Evolutionary conservation across 92 coral and sea anemone genomes (phyloP).

Genomic region (Ricordea florida): DNA sequence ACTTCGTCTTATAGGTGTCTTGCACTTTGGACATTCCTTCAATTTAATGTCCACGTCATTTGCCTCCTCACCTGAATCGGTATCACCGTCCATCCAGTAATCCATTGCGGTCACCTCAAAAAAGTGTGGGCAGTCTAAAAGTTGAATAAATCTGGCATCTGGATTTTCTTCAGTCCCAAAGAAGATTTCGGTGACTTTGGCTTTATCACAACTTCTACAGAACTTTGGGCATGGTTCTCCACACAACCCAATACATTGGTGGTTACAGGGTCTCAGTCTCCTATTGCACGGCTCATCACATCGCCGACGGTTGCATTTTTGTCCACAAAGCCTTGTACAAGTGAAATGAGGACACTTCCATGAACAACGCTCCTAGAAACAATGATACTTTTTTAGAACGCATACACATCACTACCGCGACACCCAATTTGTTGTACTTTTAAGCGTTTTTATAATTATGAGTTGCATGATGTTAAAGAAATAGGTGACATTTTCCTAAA

Average conservation of each 20-base stretch:
- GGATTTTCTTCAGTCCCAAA: constrained; percentile 82
- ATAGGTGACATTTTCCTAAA: no score
- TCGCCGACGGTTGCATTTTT: constrained; percentile 74
- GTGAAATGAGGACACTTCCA: constrained; percentile 74
- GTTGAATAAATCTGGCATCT: constrained; percentile 77
- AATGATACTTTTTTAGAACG: no score
- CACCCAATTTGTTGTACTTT: no score
- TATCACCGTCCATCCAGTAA: constrained; percentile 63
- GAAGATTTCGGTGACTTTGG: constrained; percentile 73
- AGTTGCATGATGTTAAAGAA: no score
- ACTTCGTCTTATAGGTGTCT: constrained; percentile 77
- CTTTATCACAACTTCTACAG: constrained; percentile 75
- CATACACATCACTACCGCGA: no score
- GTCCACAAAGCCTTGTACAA: constrained; percentile 67
- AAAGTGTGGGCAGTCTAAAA: constrained; percentile 82
- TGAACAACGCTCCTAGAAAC: constrained; percentile 57
- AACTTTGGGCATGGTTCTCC: constrained; percentile 91
- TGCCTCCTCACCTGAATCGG: constrained; percentile 14
- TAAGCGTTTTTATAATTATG: no score
- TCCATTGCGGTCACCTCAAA: constrained; percentile 83
- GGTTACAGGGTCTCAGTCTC: constrained; percentile 48
- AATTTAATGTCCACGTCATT: constrained; percentile 46
- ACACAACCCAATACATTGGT: constrained; percentile 86
- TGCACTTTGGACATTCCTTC: constrained; percentile 84
- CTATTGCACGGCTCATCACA: constrained; percentile 74